Conservation (phyloP, 1,140 invertebrate genomes). For the Copidosoma floridanum region DNA sequence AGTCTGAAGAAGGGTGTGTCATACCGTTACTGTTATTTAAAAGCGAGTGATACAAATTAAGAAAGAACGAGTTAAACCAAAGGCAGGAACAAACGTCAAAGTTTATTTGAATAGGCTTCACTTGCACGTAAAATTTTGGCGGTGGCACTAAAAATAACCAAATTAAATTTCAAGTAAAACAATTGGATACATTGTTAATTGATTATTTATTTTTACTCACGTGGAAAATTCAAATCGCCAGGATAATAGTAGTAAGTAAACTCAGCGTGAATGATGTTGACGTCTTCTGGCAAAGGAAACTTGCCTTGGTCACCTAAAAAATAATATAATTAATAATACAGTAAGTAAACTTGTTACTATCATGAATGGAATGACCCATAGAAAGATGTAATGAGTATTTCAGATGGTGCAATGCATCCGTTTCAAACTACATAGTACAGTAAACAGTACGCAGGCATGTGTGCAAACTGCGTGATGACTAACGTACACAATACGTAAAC, state of each 20-base stretch:
- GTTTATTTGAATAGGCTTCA: constrained; percentile 83
- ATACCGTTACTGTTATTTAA: constrained; percentile 52
- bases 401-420: too few relatives aligned
- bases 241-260: constrained; percentile 97
- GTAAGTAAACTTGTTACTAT: too few relatives aligned
- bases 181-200: too few relatives aligned
- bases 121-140: constrained; percentile 86
- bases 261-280: constrained; percentile 89
- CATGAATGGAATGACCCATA: too few relatives aligned
- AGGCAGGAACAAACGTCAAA: constrained; percentile 83
- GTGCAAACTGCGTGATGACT: neutral
- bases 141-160: constrained; percentile 73
- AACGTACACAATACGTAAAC: neutral
- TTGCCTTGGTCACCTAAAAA: constrained; percentile 77
- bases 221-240: constrained; percentile 86
- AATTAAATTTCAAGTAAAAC: constrained; percentile 25
- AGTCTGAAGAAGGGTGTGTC: constrained; percentile 46
- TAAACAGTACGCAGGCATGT: too few relatives aligned
- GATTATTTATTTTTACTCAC: constrained; percentile 63
- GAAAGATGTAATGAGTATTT: too few relatives aligned
- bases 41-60: constrained; percentile 80
- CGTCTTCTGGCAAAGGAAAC: constrained; percentile 81
- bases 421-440: too few relatives aligned
- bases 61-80: constrained; percentile 91
- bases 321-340: constrained; percentile 21